Evolutionary conservation across 1,140 invertebrate genomes (phyloP), one percentile per base, ranked within the genome.

Genomic region (Nasonia vitripennis): DNA sequence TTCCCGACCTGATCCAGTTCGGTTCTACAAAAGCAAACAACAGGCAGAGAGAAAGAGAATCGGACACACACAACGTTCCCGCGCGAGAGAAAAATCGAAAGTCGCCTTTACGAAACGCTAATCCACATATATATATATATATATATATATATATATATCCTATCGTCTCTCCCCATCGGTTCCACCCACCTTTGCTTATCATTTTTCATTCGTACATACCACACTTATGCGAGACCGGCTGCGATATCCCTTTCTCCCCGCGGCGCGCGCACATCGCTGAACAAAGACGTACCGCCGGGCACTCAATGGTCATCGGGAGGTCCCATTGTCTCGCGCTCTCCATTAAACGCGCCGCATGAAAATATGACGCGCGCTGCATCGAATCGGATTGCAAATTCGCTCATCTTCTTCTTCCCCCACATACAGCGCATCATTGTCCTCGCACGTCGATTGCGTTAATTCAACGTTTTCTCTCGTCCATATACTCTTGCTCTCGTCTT

Each of bases 401-500:
- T 51, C 62, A 27, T 68, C 37, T 7, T 79, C 78, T 7, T 5
- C 23, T 34, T 37, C 31, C 17, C 10, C 9, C 10, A 20, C 34
- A 2, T 10, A 62, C 55, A 14, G 55, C 14, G 1, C 2, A 37
- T 27, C 12, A 73, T 81, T 73, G 68, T 71, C 34, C 23, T 73
- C 5, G 10, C n/a, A n/a, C 37, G 27, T 48, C 79, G 73, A 81
- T 71, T 81, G 73, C 79, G 20, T 51, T 51, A 51, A 81, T 81
- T 48, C 37, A 73, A 73, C 68, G 45, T 71, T 48, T 71, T 73
- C 68, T 45, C 37, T 34, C n/a, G 37, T 17, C 20, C 12, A 14
- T 27, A 27, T 27, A 27, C 27, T 27, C 27, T 27, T 27, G 27
- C 27, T 27, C 27, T 70, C 51, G 34, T 71, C 37, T 45, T n/a